phyloP scores from a whole-genome alignment of 2,888 invertebrate genomes.

The Busseola fusca region DNA sequence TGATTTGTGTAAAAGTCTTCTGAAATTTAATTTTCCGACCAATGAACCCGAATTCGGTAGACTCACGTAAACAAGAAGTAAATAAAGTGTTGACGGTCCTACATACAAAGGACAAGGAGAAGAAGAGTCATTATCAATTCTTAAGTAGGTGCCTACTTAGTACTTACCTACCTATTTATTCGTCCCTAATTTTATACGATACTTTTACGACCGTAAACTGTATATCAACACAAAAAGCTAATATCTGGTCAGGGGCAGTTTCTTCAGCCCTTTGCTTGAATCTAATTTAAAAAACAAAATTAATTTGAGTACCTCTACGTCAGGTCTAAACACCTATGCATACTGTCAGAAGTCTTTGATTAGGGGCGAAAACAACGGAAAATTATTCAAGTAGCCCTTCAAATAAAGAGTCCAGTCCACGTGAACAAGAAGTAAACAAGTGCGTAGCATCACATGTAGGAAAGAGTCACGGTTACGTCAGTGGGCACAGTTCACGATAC shows the following conservation, averaged over 20 bases:
- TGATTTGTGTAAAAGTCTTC: not conserved
- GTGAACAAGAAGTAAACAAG: conserved; percentile 64
- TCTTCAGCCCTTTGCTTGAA: not conserved
- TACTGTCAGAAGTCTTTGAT: not conserved
- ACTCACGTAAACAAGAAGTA: not conserved
- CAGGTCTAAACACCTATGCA: not conserved
- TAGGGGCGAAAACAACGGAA: not conserved
- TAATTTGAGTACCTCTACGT: not conserved
- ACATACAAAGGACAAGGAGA: not conserved
- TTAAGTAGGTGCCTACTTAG: not conserved
- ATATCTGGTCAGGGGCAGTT: not conserved
- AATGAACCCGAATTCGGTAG: not conserved
- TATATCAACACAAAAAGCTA: not conserved
- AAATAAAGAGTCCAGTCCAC: conserved; percentile 48
- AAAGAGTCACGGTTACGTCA: conserved; percentile 84
- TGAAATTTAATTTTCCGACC: not conserved
- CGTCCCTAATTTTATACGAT: not conserved
- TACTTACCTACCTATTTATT: not conserved
- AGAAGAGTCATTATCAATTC: not conserved
- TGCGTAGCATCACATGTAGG: conserved; percentile 73
- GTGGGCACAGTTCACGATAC: conserved; percentile 83
- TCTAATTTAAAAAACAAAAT: not conserved
- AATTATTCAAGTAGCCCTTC: conserved; percentile 17
- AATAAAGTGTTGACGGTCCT: not conserved
- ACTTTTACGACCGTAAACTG: not conserved